Evolutionary conservation across 1,140 invertebrate species (phyloP), one percentile per base, ranked within the genome.

Genomic region (Lordiphosa stackelbergi): DNA sequence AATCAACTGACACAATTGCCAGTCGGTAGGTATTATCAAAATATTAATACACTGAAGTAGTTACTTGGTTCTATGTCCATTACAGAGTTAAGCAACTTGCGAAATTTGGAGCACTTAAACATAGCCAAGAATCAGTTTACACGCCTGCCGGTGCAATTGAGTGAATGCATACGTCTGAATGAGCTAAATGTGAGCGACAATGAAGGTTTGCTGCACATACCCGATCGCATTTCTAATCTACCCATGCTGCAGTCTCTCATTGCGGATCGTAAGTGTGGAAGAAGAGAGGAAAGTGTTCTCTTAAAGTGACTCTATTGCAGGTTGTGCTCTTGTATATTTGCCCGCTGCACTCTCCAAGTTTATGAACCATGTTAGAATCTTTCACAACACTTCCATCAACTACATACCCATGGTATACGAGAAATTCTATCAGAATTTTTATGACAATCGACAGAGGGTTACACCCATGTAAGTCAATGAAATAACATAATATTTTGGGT

Each of bases 111-210:
- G 62, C 73, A 81, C 7, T 52, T 87, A 10, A 85, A 87, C 46
- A 71, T 87, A 13, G 65, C 69, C 62, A 85, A 85, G 53, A 87
- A 87, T 58, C 77, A 66, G 31, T 65, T 87, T 10, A 63, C 61
- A 16, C 66, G 79, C 11, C 64, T 87, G 47, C 86, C 86, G 8
- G 37, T 85, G 34, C 81, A 86, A 48, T 43, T 87, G 31, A 72
- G 84, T 49, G 85, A 86, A 40, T 87, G 85, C 57, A 43, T 71
- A 19, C 66, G 73, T 7, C 64, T 87, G 8, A 77, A 84, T 36
- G 86, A 86, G 46, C 62, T 87, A n/a, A 73, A 85, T n/a, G 55
- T 87, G 19, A 87, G 81, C 68, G 86, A 87, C 55, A 87, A 87
- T 54, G 71, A 66, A 57, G 53, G 58, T 10, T 53, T 87, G 8